Base-by-base conservation (phyloP, 2,113 vertebrate species). In the Todiramphus saurophagus region DNA sequence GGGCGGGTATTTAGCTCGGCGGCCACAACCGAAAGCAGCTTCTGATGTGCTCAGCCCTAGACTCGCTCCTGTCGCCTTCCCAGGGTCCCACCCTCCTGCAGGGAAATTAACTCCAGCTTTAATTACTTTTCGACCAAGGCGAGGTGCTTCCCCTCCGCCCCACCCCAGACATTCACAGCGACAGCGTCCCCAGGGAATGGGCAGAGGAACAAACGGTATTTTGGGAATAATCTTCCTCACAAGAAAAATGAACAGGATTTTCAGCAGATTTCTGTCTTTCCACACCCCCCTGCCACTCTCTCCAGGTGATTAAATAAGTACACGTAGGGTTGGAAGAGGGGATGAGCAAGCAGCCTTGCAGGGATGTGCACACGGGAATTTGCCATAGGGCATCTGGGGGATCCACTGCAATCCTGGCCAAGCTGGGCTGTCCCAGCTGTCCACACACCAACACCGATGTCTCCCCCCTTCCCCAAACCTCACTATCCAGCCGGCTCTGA, bases 81-180 rank as follows among this genome's bases (percentile, higher is more conserved):
- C 91, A 92, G 90, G 76, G 80, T 92, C 79, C 80, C 87, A 51
- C 80, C 87, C 89, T 81, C 51, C 86, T 81, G 64, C 76, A 94
- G 66, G 68, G 87, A 83, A 87, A 92, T 79, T 63, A 93, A 48
- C 56, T 39, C 68, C 46, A 59, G 68, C 30, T 93, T 93, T 94
- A 97, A 95, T 94, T 66, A 75, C 41, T 95, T 68, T 63, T 31
- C 44, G 56, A 59, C 53, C 37, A 37, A 59, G 25, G 23, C 9
- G 12, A 59, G 50, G 64, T 4, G 5, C 44, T 70, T 59, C 39
- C 19, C 31, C 24, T 8, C 8, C 25, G 39, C 80, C 48, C 50
- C 41, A 14, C 48, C 55, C 21, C 21, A 79, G 82, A 63, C 94
- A 27, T 0, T 7, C 64, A n/a, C 19, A 43, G 43, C 1, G 2